Conservation (phyloP, 2,888 invertebrate genomes). For the Gnatocerus cornutus region DNA sequence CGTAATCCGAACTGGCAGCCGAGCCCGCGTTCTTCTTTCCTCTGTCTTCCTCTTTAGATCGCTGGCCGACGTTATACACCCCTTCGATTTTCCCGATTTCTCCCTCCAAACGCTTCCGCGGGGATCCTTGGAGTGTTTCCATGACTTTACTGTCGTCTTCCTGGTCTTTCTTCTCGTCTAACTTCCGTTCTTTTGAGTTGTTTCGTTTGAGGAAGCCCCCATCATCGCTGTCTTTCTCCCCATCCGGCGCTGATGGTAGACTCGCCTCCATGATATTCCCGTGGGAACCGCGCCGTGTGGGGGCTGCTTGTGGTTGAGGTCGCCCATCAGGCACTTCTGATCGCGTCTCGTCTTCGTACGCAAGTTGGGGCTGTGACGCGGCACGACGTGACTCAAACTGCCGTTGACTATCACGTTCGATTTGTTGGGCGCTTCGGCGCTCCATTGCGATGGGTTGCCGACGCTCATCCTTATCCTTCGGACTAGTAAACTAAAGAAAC, state of each 20-base stretch:
- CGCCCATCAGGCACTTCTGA: conserved; percentile 56
- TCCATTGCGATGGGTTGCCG: conserved; percentile 65
- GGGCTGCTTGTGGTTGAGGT: conserved; percentile 69
- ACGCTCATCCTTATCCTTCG: conserved; percentile 41
- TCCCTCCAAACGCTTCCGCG: conserved; percentile 65
- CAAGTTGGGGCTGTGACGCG: conserved; percentile 80
- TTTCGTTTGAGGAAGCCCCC: conserved; percentile 76
- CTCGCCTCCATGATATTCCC: conserved; percentile 75
- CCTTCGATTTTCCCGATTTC: conserved; percentile 72
- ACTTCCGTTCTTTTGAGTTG: conserved; percentile 64
- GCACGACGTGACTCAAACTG: conserved; percentile 77
- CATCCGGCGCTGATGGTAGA: conserved; percentile 8
- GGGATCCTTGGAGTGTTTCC: conserved; percentile 66
- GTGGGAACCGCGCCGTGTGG: conserved; percentile 74
- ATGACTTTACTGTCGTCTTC: conserved; percentile 60
- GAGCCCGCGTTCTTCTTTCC: conserved; percentile 74
- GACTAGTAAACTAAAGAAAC: conserved; percentile 41
- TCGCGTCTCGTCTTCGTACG: conserved; percentile 72
- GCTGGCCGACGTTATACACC: conserved; percentile 75
- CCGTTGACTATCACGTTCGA: conserved; percentile 76
- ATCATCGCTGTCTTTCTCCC: conserved; percentile 68
- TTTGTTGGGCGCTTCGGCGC: conserved; percentile 77
- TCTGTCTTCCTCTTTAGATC: conserved; percentile 71
- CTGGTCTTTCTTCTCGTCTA: conserved; percentile 52
- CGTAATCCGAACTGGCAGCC: conserved; percentile 82